Evolutionary conservation across 2,797 vertebrate genomes (phyloP), one percentile per base, ranked within the genome.

Genomic region (Molossus molossus): DNA sequence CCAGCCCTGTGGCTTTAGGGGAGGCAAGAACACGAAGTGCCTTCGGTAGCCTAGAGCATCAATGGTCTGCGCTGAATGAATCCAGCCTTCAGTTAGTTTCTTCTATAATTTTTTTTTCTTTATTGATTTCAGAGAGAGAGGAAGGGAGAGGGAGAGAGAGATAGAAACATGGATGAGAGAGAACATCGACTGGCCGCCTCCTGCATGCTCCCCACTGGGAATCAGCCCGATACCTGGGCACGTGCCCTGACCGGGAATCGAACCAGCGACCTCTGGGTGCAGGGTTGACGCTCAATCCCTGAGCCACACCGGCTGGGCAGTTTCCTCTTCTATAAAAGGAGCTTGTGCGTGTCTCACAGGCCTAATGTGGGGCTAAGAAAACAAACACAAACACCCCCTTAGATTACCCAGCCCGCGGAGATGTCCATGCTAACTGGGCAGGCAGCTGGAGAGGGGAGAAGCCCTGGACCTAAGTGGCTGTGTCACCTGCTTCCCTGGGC

Each of bases 381-480:
- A 65, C 29, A 37, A 37, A 27, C 37, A 50, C 8, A 65, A 57
- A 17, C 20, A 6, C 27, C 60, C 4, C 9, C 10, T 60, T 14
- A 21, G 69, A 4, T n/a, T 5, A 5, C 9, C 23, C 14, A 9
- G 65, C 9, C 55, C 53, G 88, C 10, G 37, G 72, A n/a, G 25
- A 2, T 48, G 13, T 33, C 65, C 14, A 10, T 1, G 50, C 9
- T 13, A 40, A 40, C 0, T 14, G 10, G 60, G 27, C 57, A 82
- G 64, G 21, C 37, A 11, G 27, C 10, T 23, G 60, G 55, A 40
- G 29, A 76, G 70, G 9, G 2, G 1, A 20, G 70, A 45, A 7
- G 21, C 6, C 40, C 15, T 21, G 45, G 27, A 70, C 23, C 50
- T 3, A 1, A 25, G 11, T 2, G 20, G 67, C 67, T 0, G 0